Base-by-base conservation (phyloP, 2,888 invertebrate genomes). In the Pseudococcus viburni region DNA sequence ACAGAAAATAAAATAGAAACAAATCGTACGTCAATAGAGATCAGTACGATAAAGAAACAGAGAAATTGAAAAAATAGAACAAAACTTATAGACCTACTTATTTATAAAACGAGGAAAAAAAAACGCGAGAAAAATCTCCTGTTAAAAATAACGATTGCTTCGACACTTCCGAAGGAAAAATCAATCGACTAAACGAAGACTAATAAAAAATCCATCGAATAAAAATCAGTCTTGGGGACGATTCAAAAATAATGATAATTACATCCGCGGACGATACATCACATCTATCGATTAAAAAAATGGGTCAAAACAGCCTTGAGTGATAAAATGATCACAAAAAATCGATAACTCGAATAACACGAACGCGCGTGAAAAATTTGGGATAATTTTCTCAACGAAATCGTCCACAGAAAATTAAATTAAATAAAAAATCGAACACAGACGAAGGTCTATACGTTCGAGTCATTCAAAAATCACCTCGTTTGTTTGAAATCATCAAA, bases 211-310 rank as follows among this genome's bases (percentile, higher is more conserved):
- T 22, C 64, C 22, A 64, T 64, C 22, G 22, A 64, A 64, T 64
- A 64, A 64, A 64, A 64, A 64, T 64, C 64, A 64, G 64, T 64
- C 64, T 64, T 64, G 26, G 6, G 64, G 64, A 64, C 11, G 64
- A 64, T 64, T 64, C 12, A 59, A 59, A 59, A n/a, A n/a, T 12
- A n/a, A 7, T 59, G 5, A 59, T n/a, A 59, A 59, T 19, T 64
- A 19, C 19, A 9, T 22, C 64, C 64, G 9, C 64, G 22, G 0
- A 22, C 22, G 64, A 64, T 22, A 19, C 22, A 64, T 22, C 22
- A 11, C 64, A 64, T 11, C 9, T 0, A 7, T 64, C 64, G 22
- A 64, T 64, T 22, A 22, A 64, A 64, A 64, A 22, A 64, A 64
- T 9, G 64, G 19, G 22, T 64, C 64, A 9, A 64, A 64, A 64